Base-by-base conservation (phyloP, 2,797 vertebrate species). In the Lutra lutra region DNA sequence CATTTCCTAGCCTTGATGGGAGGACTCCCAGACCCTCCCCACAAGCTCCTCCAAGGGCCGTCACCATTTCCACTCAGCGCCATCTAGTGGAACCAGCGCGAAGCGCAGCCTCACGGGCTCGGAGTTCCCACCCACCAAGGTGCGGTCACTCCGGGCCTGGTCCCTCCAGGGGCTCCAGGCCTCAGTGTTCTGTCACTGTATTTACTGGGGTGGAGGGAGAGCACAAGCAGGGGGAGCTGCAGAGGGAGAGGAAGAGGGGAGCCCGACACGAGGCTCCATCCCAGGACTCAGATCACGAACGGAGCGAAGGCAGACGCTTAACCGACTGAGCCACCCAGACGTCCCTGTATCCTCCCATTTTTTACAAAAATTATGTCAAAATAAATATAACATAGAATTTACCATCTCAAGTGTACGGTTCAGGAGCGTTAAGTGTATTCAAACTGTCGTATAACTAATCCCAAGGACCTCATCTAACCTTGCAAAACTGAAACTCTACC, bases 31-130 rank as follows among this genome's bases (percentile, higher is more conserved):
- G 32, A 29, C 13, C 43, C 29, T 35, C 25, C 17, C 25, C 35
- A 10, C 25, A 6, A 1, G 10, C 68, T 17, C 29, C 17, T 21
- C 56, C 38, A 8, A 17, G 17, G 11, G 7, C 29, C 68, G 0
- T 38, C 35, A 29, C 5, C 14, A 1, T 25, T 66, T 60, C 9
- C 48, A 0, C 83, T 43, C n/a, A 70, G 92, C 70, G 1, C 83
- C 94, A 93, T 15, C 87, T 96, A 91, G 92, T 68, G 95, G 94
- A 14, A 3, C 2, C 48, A 48, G 32, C 1, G 1, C 27, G 32
- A 40, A 13, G 2, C 7, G 68, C 60, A 58, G 85, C 35, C 7
- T 1, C 48, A 5, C 2, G 4, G 58, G 70, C 54, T 14, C 54
- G 11, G 15, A 27, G 17, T 38, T 58, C 84, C 38, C n/a, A 5